Conservation (phyloP, 2,113 vertebrate genomes). For the Otolemur garnettii region DNA sequence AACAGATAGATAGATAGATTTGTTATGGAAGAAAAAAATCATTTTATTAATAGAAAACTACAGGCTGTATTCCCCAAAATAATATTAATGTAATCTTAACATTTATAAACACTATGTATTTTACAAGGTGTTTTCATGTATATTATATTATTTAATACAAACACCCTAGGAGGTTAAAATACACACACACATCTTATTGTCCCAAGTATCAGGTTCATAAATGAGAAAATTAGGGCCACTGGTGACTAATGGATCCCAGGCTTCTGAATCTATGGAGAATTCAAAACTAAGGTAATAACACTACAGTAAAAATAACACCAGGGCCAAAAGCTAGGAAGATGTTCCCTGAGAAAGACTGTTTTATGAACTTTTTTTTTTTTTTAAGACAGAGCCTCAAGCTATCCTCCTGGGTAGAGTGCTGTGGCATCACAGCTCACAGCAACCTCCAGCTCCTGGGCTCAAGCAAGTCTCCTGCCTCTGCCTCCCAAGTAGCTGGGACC, state of each 20-base stretch:
- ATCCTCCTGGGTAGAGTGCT: no score
- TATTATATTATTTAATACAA: background rate
- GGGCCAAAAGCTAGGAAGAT: background rate
- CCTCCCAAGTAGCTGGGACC: no score
- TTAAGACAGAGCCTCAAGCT: no score
- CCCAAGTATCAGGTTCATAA: background rate
- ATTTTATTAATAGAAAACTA: background rate
- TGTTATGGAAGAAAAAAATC: background rate
- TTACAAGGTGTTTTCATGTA: background rate
- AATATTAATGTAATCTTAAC: background rate
- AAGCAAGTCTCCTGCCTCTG: no score
- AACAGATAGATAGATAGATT: background rate
- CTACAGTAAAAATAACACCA: background rate
- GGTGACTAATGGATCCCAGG: background rate
- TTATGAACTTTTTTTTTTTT: background rate
- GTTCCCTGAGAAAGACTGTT: background rate
- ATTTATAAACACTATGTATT: background rate
- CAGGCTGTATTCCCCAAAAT: background rate
- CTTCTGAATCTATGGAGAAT: background rate
- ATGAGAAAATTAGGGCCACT: constrained; percentile 12
- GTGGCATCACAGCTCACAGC: no score
- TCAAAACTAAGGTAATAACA: background rate
- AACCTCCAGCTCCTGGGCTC: no score
- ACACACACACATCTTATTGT: background rate
- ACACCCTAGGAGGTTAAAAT: background rate